Evolutionary conservation across 2,888 invertebrate genomes (phyloP), one percentile per base, ranked within the genome.

Genomic region (Diarsia rubi): DNA sequence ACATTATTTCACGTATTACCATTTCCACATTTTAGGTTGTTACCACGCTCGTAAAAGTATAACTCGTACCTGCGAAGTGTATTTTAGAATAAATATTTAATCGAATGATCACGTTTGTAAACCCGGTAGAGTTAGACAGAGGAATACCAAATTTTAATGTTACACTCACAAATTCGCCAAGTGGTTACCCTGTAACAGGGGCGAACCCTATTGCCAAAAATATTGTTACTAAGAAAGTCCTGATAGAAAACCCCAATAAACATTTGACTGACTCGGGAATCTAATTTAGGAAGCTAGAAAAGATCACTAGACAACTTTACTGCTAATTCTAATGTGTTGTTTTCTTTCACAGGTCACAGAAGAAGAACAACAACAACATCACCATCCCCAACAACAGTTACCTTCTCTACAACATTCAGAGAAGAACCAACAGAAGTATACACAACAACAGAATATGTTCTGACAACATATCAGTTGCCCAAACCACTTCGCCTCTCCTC

Each of bases 351-450:
- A 96, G 96, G 95, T 90, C 96, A 96, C 88, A 94, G 95, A 88
- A 94, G 96, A 95, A 96, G 95, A 94, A 95, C 94, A 66, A 93
- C 94, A 44, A 93, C 95, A n/a, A 93, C 85, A 49, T 77, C 88
- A 65, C 67, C 95, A 71, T 90, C 93, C 0, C 92, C 94, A 77
- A 92, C 94, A 88, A 91, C 93, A 91, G 83, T 92, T 31, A 87
- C 90, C 9, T 93, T 91, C 80, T 92, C 95, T 74, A 90, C 90
- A 83, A 79, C 88, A 65, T 92, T 91, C 66, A 90, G 81, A 79
- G 92, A 94, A 65, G 92, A 91, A 24, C 86, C 90, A 12, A 94
- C 94, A 42, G 94, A 94, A 85, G 81, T 90, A 16, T 90, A 87
- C 59, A 88, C 91, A 67, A 92, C 94, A 64, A 93, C 92, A 86